These are phyloP conservation scores for Monochamus alternatus DNA, from an alignment of 2,888 invertebrate genomes.

Conservation along the genomic window DNA sequence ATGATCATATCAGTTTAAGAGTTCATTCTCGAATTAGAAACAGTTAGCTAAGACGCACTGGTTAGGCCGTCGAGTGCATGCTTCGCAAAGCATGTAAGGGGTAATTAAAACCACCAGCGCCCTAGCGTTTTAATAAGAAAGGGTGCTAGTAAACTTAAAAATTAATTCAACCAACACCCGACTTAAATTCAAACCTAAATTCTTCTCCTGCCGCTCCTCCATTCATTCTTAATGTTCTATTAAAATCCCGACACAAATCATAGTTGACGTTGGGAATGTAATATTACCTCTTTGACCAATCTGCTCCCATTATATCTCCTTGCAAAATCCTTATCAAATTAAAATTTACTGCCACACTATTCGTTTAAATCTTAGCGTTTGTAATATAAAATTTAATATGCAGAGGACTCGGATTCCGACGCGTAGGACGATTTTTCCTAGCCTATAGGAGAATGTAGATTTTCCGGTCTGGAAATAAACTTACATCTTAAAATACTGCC, in stretches of 20 bases:
- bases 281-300: conserved; percentile 68
- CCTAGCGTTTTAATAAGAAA: conserved; percentile 10
- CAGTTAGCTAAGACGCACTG: too few species aligned
- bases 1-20: too few species aligned
- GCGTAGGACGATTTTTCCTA: conserved; percentile 6
- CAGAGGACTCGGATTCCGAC: conserved; percentile 37
- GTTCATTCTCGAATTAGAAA: too few species aligned
- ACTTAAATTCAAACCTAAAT: conserved; percentile 32
- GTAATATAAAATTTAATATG: conserved; percentile 48
- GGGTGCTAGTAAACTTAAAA: conserved; percentile 8
- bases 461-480: too few species aligned
- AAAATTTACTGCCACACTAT: conserved; percentile 65
- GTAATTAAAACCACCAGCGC: neutral
- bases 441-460: too few species aligned
- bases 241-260: conserved; percentile 62
- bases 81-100: neutral
- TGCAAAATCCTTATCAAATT: conserved; percentile 66
- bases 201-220: conserved; percentile 28
- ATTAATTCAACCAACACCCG: conserved; percentile 33
- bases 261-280: conserved; percentile 68
- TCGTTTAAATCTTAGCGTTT: conserved; percentile 47
- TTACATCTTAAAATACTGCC: too few species aligned
- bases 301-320: conserved; percentile 53
- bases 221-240: conserved; percentile 40
- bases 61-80: too few species aligned